A percentile compares a stretch with the other conserved stretches of the same genome.
Evolutionary conservation across 2,888 invertebrate genomes (phyloP).

Genomic region (Chalcosyrphus nemorum): DNA sequence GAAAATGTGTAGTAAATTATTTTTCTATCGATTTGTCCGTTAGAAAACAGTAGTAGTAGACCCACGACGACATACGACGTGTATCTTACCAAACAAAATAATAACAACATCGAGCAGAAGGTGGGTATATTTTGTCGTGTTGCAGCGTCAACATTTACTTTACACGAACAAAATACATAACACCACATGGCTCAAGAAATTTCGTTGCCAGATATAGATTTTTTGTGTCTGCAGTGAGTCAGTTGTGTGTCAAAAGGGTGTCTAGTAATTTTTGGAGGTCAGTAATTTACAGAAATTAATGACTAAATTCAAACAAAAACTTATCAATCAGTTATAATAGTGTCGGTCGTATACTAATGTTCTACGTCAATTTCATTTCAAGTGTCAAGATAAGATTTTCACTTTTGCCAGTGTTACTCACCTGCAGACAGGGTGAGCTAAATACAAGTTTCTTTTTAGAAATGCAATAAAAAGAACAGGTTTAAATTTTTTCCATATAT

Average conservation of each 20-base stretch:
- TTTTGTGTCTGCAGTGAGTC: conserved; percentile 14
- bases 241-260: background rate
- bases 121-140: background rate
- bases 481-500: no score
- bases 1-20: conserved; percentile 46
- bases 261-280: background rate
- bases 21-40: conserved; percentile 46
- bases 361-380: background rate
- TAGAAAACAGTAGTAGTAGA: conserved; percentile 6
- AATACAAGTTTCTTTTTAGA: no score
- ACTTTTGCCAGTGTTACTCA: no score
- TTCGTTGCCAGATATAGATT: background rate
- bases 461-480: no score
- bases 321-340: background rate
- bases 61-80: background rate
- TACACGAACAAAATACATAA: background rate
- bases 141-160: conserved; percentile 3
- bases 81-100: background rate
- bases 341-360: background rate
- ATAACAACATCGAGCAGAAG: background rate
- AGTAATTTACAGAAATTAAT: background rate
- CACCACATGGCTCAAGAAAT: background rate
- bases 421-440: no score
- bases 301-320: background rate
- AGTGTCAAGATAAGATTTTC: background rate